Percentiles rank a stretch among this genome's conserved stretches.
Conservation (phyloP, 1,140 invertebrate genomes). For the Halyomorpha halys region DNA sequence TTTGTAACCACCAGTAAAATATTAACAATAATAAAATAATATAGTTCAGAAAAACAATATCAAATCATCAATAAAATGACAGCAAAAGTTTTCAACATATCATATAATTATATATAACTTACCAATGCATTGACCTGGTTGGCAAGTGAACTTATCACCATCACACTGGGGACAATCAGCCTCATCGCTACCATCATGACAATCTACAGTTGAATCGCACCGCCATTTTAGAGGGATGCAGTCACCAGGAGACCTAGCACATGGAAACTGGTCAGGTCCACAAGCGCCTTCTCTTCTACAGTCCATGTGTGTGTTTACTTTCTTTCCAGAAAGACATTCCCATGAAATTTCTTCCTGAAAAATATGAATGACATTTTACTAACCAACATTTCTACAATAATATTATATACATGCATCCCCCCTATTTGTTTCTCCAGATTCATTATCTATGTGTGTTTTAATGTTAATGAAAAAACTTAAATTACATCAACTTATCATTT, state of each 20-base stretch:
- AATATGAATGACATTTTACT: too few relatives aligned
- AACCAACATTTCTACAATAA: too few relatives aligned
- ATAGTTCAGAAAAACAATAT: too few relatives aligned
- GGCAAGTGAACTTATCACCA: slow-evolving; percentile 59
- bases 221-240: slow-evolving; percentile 78
- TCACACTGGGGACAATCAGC: slow-evolving; percentile 53
- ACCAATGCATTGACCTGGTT: slow-evolving; percentile 57
- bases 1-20: too few relatives aligned
- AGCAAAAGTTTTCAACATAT: too few relatives aligned
- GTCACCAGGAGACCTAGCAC: slow-evolving; percentile 45
- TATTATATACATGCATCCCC: too few relatives aligned
- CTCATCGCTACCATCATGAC: slow-evolving; percentile 72
- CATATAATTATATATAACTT: slow-evolving; percentile 35
- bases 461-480: too few relatives aligned
- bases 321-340: slow-evolving; percentile 19
- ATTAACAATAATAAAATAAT: too few relatives aligned
- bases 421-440: too few relatives aligned
- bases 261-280: slow-evolving; percentile 64
- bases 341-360: slow-evolving; percentile 11
- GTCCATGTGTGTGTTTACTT: slow-evolving; percentile 19
- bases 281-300: slow-evolving; percentile 41
- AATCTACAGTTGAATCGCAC: slow-evolving; percentile 76
- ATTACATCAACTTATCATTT: too few relatives aligned
- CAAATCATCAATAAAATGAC: too few relatives aligned
- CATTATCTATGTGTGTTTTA: too few relatives aligned